Conservation (phyloP, 1,140 invertebrate genomes). For the Metopolophium dirhodum region DNA sequence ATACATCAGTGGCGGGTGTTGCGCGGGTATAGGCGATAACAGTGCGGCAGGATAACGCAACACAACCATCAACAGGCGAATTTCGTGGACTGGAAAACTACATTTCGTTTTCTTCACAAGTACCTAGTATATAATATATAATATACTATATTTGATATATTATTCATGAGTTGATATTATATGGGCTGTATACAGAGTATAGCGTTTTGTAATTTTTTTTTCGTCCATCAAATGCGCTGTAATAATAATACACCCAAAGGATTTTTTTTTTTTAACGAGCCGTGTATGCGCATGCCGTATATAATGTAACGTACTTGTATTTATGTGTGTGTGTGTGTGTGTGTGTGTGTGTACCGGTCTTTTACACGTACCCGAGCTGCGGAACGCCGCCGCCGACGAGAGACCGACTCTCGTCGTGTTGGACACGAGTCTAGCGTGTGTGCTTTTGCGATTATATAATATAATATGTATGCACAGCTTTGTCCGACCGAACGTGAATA, state of each 20-base stretch:
- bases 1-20: no score
- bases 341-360: neutral
- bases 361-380: neutral
- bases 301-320: neutral
- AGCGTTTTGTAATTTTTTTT: neutral
- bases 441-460: neutral
- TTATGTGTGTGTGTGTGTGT: neutral
- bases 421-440: neutral
- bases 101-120: neutral
- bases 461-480: neutral
- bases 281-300: neutral
- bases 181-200: neutral
- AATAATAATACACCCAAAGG: neutral
- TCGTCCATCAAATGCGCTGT: neutral
- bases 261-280: neutral
- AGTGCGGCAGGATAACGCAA: neutral
- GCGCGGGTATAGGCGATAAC: neutral
- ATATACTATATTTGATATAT: neutral
- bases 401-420: neutral
- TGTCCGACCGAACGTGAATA: neutral
- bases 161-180: conserved; percentile 13
- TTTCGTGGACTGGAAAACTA: neutral
- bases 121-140: no score
- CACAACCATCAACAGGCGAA: neutral
- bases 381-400: neutral